phyloP scores from a whole-genome alignment of 1,140 invertebrate genomes.

The Carposina sasakii region DNA sequence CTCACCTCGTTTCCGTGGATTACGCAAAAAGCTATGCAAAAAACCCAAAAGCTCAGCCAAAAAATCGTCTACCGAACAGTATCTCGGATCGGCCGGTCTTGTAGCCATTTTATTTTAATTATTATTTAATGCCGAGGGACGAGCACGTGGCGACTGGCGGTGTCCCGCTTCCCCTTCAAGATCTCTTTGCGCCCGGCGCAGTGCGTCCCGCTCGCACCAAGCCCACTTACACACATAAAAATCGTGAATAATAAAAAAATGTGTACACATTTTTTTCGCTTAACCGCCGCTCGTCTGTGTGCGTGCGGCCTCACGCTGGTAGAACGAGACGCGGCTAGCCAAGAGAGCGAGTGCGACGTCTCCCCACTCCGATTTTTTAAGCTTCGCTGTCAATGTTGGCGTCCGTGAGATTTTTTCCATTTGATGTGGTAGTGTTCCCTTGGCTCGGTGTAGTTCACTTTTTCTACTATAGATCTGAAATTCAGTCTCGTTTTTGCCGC shows the following conservation, averaged over 20 bases:
- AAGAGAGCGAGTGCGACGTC: constrained; percentile 29
- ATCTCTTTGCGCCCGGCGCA: constrained; percentile 21
- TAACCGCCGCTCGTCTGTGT: constrained; percentile 56
- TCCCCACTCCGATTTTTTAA: constrained; percentile 70
- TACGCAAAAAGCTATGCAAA: constrained; percentile 61
- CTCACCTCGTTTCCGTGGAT: constrained; percentile 44
- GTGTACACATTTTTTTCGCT: constrained; percentile 72
- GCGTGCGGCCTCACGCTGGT: constrained; percentile 60
- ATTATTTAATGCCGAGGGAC: constrained; percentile 71
- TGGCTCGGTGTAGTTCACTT: constrained; percentile 70
- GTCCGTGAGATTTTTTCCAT: constrained; percentile 70
- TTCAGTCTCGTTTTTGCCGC: constrained; percentile 73
- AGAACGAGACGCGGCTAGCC: constrained; percentile 49
- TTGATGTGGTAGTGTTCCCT: constrained; percentile 71
- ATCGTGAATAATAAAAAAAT: constrained; percentile 73
- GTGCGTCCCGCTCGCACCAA: constrained; percentile 49
- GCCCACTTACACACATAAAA: constrained; percentile 72
- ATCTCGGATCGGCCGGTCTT: constrained; percentile 65
- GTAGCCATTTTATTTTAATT: constrained; percentile 73
- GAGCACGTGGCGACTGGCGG: constrained; percentile 63
- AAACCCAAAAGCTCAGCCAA: constrained; percentile 62
- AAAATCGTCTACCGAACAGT: constrained; percentile 68
- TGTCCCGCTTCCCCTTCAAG: constrained; percentile 35
- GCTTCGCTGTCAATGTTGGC: constrained; percentile 56
- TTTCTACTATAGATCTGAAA: constrained; percentile 73